phyloP scores from a whole-genome alignment of 2,888 invertebrate species.

The Caenorhabditis sp. region DNA sequence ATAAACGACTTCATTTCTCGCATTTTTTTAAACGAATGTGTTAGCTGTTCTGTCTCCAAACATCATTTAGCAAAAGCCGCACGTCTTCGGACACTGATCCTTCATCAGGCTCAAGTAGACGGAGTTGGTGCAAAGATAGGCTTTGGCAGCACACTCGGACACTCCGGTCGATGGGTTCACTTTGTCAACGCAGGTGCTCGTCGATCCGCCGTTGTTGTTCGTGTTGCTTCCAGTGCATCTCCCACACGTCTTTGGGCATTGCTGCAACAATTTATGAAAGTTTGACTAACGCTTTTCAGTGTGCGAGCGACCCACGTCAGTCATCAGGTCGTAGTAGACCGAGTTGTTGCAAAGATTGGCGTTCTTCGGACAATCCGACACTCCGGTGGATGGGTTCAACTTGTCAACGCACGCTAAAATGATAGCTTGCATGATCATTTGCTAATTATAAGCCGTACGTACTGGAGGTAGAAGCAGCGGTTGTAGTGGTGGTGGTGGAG shows the following conservation, averaged over 20 bases:
- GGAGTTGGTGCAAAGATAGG: constrained; percentile 59
- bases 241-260: constrained; percentile 40
- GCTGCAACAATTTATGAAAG: background rate
- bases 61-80: constrained; percentile 57
- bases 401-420: constrained; percentile 44
- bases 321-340: constrained; percentile 47
- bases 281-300: background rate
- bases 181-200: constrained; percentile 34
- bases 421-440: background rate
- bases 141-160: constrained; percentile 52
- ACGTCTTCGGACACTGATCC: constrained; percentile 62
- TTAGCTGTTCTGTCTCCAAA: constrained; percentile 16
- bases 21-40: background rate
- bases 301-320: constrained; percentile 17
- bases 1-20: constrained; percentile 31
- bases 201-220: constrained; percentile 25
- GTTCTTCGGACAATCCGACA: constrained; percentile 49
- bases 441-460: background rate
- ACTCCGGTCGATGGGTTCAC: constrained; percentile 54
- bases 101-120: constrained; percentile 54
- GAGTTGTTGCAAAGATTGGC: constrained; percentile 50
- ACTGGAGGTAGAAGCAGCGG: constrained; percentile 42
- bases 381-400: constrained; percentile 51
- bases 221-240: constrained; percentile 28
- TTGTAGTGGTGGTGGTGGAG: constrained; percentile 38